Percentiles rank a stretch among this genome's conserved stretches.
phyloP scores from a whole-genome alignment of 2,113 vertebrate genomes.

The Ophiodon elongatus region DNA sequence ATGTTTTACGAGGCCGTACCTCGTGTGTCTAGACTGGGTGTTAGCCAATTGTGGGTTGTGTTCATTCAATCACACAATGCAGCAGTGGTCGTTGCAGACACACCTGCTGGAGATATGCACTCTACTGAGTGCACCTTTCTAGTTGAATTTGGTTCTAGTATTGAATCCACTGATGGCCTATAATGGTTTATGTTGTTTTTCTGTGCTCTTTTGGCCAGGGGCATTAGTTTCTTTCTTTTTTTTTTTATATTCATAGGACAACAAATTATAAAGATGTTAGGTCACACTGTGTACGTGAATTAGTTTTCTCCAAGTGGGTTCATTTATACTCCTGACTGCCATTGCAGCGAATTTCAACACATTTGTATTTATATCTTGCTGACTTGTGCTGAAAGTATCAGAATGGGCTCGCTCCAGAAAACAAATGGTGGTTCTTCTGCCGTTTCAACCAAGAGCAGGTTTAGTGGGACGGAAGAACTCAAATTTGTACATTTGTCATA shows the following conservation, averaged over 20 bases:
- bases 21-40: neutral
- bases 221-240: neutral
- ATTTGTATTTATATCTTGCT: constrained; percentile 65
- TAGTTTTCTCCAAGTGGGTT: constrained; percentile 57
- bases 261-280: constrained; percentile 32
- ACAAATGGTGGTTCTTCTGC: constrained; percentile 38
- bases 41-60: neutral
- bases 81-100: neutral
- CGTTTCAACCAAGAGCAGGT: constrained; percentile 9
- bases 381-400: constrained; percentile 54
- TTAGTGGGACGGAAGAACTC: neutral
- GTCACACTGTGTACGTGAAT: constrained; percentile 48
- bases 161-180: neutral
- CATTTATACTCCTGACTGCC: constrained; percentile 46
- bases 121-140: neutral
- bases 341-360: constrained; percentile 63
- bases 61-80: neutral
- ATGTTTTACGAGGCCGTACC: too few species aligned
- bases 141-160: neutral
- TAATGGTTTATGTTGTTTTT: neutral
- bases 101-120: neutral
- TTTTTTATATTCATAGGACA: constrained; percentile 5
- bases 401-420: constrained; percentile 45
- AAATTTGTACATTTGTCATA: constrained; percentile 33
- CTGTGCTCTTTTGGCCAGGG: neutral